Evolutionary conservation across 2,797 vertebrate genomes (phyloP).

Genomic region (Odontamblyopus lacepedii): DNA sequence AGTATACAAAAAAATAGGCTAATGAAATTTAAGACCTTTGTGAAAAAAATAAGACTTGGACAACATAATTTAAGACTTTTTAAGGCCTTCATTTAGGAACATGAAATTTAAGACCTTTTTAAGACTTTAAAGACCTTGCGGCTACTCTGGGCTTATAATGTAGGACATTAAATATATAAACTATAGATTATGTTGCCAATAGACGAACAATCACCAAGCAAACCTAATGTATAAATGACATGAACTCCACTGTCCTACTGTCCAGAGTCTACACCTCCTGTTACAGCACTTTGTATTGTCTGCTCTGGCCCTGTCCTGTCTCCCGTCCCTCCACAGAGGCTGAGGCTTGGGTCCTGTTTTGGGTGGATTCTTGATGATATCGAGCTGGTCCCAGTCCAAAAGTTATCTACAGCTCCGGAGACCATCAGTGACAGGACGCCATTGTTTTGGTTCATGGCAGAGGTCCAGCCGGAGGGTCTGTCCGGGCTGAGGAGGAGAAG

Average conservation of each 20-base stretch:
- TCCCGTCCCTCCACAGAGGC: slow-evolving; percentile 6
- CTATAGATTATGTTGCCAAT: not conserved
- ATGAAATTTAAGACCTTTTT: too few species aligned
- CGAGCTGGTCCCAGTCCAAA: slow-evolving; percentile 33
- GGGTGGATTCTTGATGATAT: slow-evolving; percentile 34
- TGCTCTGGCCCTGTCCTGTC: slow-evolving; percentile 5
- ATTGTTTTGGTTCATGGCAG: slow-evolving; percentile 40
- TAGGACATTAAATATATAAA: too few species aligned
- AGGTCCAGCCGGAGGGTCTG: slow-evolving; percentile 30
- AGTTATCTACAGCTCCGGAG: slow-evolving; percentile 37
- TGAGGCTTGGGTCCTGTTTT: slow-evolving; percentile 7
- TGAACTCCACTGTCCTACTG: not conserved
- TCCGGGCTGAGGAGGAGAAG: slow-evolving; percentile 30
- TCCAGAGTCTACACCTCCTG: not conserved
- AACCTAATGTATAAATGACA: not conserved
- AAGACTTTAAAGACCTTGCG: too few species aligned
- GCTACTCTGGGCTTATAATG: too few species aligned
- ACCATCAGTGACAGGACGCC: slow-evolving; percentile 30
- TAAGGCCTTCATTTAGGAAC: too few species aligned
- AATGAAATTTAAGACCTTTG: too few species aligned
- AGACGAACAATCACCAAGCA: not conserved
- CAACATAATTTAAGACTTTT: too few species aligned
- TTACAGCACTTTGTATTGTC: slow-evolving; percentile 14
- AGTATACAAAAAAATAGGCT: too few species aligned
- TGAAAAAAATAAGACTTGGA: too few species aligned